These are phyloP conservation scores for Zosterops hypoxanthus DNA, from an alignment of 2,113 vertebrate genomes.

Conservation along the genomic window DNA sequence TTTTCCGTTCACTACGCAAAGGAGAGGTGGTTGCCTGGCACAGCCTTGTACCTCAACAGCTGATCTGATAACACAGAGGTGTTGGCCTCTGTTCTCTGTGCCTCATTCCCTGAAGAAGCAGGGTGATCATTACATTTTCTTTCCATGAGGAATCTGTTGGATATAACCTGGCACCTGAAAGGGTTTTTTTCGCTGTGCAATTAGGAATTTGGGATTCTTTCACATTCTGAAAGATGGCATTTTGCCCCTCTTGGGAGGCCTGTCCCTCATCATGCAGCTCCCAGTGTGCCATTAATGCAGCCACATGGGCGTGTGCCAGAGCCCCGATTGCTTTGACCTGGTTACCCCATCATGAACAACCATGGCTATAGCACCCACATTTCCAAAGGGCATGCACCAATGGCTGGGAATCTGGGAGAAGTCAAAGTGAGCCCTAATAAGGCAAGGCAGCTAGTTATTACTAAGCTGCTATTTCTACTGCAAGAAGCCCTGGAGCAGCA, in stretches of 20 bases:
- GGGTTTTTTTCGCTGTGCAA: neutral
- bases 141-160: neutral
- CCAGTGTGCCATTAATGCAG: neutral
- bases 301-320: neutral
- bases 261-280: neutral
- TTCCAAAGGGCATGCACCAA: neutral
- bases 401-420: slow-evolving; percentile 18
- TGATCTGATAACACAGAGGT: neutral
- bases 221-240: neutral
- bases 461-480: neutral
- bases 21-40: neutral
- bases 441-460: neutral
- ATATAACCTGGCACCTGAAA: neutral
- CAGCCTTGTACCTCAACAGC: neutral
- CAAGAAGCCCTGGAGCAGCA: slow-evolving; percentile 40
- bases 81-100: neutral
- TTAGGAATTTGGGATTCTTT: neutral
- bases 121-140: neutral
- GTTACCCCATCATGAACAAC: neutral
- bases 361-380: neutral
- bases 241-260: neutral
- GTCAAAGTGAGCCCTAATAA: neutral
- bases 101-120: neutral
- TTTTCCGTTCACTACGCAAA: neutral
- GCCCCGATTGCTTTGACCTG: neutral